Evolutionary conservation across 2,797 vertebrate genomes (phyloP).

Genomic region (Rhabdophis nuchalis): DNA sequence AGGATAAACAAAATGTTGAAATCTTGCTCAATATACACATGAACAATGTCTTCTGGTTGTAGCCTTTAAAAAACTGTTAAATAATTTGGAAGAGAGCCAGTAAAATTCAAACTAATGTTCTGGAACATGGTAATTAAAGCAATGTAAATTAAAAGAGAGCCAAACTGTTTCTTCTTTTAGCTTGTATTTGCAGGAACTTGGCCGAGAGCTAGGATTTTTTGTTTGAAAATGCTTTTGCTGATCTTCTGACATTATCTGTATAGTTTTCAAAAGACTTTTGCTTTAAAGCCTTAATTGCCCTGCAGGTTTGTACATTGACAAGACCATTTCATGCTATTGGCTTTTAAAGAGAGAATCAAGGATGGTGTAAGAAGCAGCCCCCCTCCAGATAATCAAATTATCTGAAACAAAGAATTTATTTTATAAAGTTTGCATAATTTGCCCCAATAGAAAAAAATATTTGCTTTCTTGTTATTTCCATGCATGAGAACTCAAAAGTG

Average conservation of each 20-base stretch:
- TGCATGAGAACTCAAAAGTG: conserved; percentile 11
- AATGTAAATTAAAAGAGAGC: conserved; percentile 33
- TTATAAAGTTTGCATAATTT: neutral
- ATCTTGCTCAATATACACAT: neutral
- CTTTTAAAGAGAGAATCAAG: conserved; percentile 1
- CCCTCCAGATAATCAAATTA: neutral
- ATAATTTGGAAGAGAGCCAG: neutral
- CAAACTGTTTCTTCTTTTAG: conserved; percentile 43
- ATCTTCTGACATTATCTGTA: conserved; percentile 37
- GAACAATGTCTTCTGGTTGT: neutral
- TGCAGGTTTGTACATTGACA: conserved; percentile 27
- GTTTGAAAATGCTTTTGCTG: conserved; percentile 49
- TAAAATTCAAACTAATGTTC: neutral
- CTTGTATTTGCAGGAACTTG: conserved; percentile 40
- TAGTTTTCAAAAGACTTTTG: conserved; percentile 52
- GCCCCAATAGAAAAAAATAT: neutral
- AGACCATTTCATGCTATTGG: conserved; percentile 37
- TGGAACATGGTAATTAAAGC: neutral
- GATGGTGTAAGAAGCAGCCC: neutral
- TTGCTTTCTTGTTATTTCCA: neutral
- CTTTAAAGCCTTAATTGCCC: conserved; percentile 52
- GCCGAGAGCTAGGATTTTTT: conserved; percentile 35
- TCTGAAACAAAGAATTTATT: conserved; percentile 14
- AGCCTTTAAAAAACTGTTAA: neutral
- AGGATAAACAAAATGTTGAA: neutral